phyloP scores from a whole-genome alignment of 2,113 vertebrate species.

The Genyomyrus donnyi region DNA sequence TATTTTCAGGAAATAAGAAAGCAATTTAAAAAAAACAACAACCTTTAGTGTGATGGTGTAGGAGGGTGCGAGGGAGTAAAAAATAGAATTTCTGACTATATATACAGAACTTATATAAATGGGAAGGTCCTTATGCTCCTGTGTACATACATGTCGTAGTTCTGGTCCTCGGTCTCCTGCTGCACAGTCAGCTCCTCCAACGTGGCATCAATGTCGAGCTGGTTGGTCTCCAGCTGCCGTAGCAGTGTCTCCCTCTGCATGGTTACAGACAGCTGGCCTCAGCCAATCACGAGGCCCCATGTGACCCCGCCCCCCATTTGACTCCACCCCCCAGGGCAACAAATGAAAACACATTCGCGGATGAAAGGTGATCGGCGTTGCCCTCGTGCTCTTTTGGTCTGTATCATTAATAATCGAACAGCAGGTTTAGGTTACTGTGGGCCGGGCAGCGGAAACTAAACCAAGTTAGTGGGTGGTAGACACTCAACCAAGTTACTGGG shows the following conservation, averaged over 20 bases:
- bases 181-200: slow-evolving; percentile 78
- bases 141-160: slow-evolving; percentile 69
- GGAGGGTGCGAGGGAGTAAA: neutral
- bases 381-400: neutral
- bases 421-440: neutral
- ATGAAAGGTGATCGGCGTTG: slow-evolving; percentile 33
- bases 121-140: neutral
- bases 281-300: neutral
- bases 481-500: neutral
- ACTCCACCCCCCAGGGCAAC: neutral
- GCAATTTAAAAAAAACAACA: neutral
- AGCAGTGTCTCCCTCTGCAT: slow-evolving; percentile 72
- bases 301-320: neutral
- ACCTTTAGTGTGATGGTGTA: neutral
- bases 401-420: slow-evolving; percentile 5
- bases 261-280: neutral
- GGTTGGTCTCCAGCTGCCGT: slow-evolving; percentile 79
- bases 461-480: neutral
- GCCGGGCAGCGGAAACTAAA: neutral
- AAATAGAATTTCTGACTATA: neutral
- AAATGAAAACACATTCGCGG: neutral
- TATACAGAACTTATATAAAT: neutral
- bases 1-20: neutral
- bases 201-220: slow-evolving; percentile 75
- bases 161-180: slow-evolving; percentile 79